These are phyloP conservation scores for Mormyrus lacerda DNA, from an alignment of 2,113 vertebrate genomes.

Conservation along the genomic window DNA sequence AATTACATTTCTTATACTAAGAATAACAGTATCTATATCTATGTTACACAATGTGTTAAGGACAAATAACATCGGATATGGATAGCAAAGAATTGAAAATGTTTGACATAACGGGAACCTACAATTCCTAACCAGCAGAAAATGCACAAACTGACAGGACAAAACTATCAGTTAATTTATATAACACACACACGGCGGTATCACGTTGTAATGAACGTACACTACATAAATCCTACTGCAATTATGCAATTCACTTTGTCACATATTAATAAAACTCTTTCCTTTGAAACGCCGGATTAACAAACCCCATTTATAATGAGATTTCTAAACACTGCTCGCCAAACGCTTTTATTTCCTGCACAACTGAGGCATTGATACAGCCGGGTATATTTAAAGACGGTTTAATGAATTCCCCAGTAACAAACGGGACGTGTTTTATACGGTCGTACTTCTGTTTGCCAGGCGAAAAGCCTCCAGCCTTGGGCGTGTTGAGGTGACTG, in stretches of 20 bases:
- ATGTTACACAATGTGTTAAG: neutral
- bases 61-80: neutral
- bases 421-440: neutral
- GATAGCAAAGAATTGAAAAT: neutral
- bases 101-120: neutral
- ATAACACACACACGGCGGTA: neutral
- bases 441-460: neutral
- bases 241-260: slow-evolving; percentile 36
- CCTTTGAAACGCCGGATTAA: neutral
- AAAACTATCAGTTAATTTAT: neutral
- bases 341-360: neutral
- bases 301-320: neutral
- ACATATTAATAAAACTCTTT: neutral
- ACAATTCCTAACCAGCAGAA: neutral
- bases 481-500: neutral
- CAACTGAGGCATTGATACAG: neutral
- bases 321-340: slow-evolving; percentile 3
- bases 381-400: neutral
- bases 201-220: neutral
- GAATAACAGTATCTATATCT: neutral
- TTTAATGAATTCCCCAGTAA: neutral
- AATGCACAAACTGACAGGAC: neutral
- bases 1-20: neutral
- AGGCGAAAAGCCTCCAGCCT: neutral
- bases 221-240: slow-evolving; percentile 4